Evolutionary conservation across 2,888 invertebrate genomes (phyloP).

Genomic region (Euclidia mi): DNA sequence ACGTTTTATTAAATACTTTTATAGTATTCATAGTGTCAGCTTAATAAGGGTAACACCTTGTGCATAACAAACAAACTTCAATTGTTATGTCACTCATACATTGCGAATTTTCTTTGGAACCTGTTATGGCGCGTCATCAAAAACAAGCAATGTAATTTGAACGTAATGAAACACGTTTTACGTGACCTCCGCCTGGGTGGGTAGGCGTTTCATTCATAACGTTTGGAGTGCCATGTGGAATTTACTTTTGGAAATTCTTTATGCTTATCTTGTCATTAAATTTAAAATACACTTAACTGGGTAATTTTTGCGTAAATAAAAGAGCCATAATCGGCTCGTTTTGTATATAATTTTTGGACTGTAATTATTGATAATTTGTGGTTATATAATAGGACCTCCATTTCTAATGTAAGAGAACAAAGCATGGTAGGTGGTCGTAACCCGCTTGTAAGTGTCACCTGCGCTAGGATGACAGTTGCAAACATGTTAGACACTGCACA

Average conservation of each 20-base stretch:
- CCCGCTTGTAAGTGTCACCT: too few relatives aligned
- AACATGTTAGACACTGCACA: too few relatives aligned
- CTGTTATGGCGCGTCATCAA: neutral
- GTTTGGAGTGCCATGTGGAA: slow-evolving; percentile 13
- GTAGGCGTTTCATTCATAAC: slow-evolving; percentile 40
- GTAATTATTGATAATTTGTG: too few relatives aligned
- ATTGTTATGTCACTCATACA: slow-evolving; percentile 4
- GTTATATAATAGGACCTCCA: too few relatives aligned
- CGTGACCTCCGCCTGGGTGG: slow-evolving; percentile 18
- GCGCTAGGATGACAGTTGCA: too few relatives aligned
- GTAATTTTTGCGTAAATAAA: too few relatives aligned
- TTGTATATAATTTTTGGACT: too few relatives aligned
- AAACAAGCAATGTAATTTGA: slow-evolving; percentile 23
- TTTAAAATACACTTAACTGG: neutral
- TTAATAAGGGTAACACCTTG: neutral
- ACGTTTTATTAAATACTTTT: slow-evolving; percentile 1
- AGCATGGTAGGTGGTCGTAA: too few relatives aligned
- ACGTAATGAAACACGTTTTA: slow-evolving; percentile 1
- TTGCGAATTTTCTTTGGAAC: slow-evolving; percentile 11
- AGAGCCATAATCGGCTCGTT: too few relatives aligned
- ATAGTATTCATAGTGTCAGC: neutral
- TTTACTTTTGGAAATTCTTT: slow-evolving; percentile 16
- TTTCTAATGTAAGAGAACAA: too few relatives aligned
- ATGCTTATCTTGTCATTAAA: neutral
- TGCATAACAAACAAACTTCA: neutral